phyloP scores from a whole-genome alignment of 2,888 invertebrate genomes.

The Erebia epiphron region DNA sequence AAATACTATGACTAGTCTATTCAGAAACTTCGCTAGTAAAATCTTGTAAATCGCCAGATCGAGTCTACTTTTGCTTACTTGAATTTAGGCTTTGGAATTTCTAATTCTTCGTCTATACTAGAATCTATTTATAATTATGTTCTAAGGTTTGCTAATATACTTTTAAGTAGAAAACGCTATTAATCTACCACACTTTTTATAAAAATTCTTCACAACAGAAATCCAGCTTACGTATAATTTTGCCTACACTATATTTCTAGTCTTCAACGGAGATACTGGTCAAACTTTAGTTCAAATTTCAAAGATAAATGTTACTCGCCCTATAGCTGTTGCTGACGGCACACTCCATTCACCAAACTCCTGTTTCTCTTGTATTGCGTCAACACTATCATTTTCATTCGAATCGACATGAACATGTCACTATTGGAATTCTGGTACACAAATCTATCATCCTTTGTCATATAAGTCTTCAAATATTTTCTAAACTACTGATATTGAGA shows the following conservation, averaged over 20 bases:
- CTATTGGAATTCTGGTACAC: slow-evolving; percentile 42
- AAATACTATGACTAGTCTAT: slow-evolving; percentile 66
- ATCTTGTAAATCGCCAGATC: slow-evolving; percentile 62
- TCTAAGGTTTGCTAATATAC: slow-evolving; percentile 68
- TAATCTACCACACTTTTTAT: slow-evolving; percentile 68
- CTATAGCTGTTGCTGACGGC: slow-evolving; percentile 70
- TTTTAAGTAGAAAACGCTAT: slow-evolving; percentile 58
- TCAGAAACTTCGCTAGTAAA: slow-evolving; percentile 62
- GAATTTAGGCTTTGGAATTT: slow-evolving; percentile 49
- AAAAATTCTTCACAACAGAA: slow-evolving; percentile 51
- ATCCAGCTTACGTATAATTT: slow-evolving; percentile 55
- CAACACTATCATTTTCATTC: slow-evolving; percentile 61
- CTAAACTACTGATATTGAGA: not conserved
- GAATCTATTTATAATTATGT: slow-evolving; percentile 54
- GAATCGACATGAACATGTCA: slow-evolving; percentile 21
- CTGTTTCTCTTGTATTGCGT: slow-evolving; percentile 60
- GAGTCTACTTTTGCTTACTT: slow-evolving; percentile 66
- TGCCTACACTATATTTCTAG: slow-evolving; percentile 70
- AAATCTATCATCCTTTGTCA: slow-evolving; percentile 33
- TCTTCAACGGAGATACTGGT: slow-evolving; percentile 60
- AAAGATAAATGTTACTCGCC: slow-evolving; percentile 79
- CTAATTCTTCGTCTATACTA: slow-evolving; percentile 72
- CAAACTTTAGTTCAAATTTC: slow-evolving; percentile 67
- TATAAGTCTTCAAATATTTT: slow-evolving; percentile 3
- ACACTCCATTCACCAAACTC: slow-evolving; percentile 66